Evolutionary conservation across 2,888 invertebrate species (phyloP).

Genomic region (Kryphioiulus occultus): DNA sequence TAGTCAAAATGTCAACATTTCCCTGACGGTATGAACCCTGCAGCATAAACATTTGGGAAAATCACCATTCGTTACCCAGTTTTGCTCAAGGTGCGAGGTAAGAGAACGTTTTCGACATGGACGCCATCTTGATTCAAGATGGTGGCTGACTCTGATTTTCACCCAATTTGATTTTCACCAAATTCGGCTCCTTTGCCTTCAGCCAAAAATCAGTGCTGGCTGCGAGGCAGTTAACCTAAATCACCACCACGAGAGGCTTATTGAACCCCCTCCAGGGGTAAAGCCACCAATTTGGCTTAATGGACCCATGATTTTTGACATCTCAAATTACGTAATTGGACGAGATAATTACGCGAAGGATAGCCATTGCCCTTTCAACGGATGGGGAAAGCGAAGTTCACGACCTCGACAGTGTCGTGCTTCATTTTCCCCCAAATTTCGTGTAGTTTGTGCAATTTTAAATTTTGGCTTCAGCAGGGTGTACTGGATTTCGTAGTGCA

Average conservation of each 20-base stretch:
- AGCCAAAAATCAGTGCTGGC: background rate
- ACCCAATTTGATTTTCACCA: background rate
- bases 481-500: no score
- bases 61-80: no score
- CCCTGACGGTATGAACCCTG: no score
- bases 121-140: background rate
- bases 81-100: no score
- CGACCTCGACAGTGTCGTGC: background rate
- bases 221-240: background rate
- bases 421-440: no score
- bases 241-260: background rate
- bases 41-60: no score
- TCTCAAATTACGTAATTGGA: conserved; percentile 24
- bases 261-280: background rate
- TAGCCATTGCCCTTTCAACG: background rate
- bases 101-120: no score
- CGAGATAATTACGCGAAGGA: background rate
- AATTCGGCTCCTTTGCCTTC: background rate
- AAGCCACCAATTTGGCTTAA: background rate
- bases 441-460: no score
- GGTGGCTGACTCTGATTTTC: background rate
- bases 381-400: background rate
- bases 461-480: no score
- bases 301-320: background rate
- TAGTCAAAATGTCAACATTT: no score